Base-by-base conservation (phyloP, 2,113 vertebrate species). In the Cavia aperea region DNA sequence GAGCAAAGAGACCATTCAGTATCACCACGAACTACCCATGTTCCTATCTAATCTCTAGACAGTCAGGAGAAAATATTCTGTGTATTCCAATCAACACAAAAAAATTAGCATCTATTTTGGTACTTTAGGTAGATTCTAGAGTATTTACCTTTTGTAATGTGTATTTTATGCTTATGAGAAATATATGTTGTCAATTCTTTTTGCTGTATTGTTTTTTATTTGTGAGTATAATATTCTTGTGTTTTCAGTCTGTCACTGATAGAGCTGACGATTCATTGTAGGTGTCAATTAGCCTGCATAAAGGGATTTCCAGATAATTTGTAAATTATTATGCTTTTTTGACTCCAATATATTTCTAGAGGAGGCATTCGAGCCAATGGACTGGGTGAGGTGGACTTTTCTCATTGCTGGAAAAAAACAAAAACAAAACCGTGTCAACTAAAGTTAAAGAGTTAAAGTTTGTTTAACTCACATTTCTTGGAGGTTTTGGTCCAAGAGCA, bases 21-120 rank as follows among this genome's bases (percentile, higher is more conserved):
- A 24, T 82, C 12, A 78, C 4, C 2, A 1, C 2, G 8, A 58
- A 51, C 1, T 0, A 3, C 18, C 11, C 16, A 78, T 26, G 2
- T 5, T 83, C 33, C 39, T 11, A n/a, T 65, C 3, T 1, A 19
- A 7, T 21, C 23, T 58, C 21, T 58, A 36, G 8, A 36, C 1
- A 85, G 4, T 54, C 5, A 63, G 33, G 15, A 72, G 4, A 33
- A 65, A 33, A 4, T 2, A 33, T 5, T 82, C 2, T 60, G 60
- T 1, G 77, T 73, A 21, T 86, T 56, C 39, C 14, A 15, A 63
- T 14, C 10, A 72, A 10, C 7, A 49, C 4, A 75, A 68, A 66
- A 29, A 68, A 3, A 88, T 70, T 49, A 4, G n/a, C 39, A 19
- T 29, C 1, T 21, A 51, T 43, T 73, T 81, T 58, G 26, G 18